Conservation (phyloP, 2,888 invertebrate genomes). For the Timandra comae region DNA sequence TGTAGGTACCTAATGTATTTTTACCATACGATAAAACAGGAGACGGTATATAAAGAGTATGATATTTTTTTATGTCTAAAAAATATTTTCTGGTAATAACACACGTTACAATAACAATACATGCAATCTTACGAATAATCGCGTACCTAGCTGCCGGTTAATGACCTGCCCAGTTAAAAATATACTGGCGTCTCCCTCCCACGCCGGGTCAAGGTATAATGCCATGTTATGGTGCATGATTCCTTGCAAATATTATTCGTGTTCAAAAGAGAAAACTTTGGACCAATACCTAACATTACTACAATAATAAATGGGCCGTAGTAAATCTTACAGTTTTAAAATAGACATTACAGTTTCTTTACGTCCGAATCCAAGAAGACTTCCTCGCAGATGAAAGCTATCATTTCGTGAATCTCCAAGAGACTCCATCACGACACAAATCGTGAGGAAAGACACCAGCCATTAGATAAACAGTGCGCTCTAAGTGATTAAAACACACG, state of each 20-base stretch:
- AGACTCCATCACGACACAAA: slow-evolving; percentile 51
- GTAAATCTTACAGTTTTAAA: too few species aligned
- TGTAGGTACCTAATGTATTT: too few species aligned
- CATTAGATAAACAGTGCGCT: slow-evolving; percentile 30
- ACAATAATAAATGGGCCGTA: too few species aligned
- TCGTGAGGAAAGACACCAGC: slow-evolving; percentile 40
- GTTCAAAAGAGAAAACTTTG: too few species aligned
- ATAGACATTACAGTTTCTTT: too few species aligned
- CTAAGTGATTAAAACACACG: slow-evolving; percentile 19
- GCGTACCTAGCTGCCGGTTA: slow-evolving; percentile 38
- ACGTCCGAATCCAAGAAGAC: slow-evolving; percentile 23
- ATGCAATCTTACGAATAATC: slow-evolving; percentile 35
- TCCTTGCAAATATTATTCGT: slow-evolving; percentile 3
- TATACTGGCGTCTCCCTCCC: slow-evolving; percentile 49
- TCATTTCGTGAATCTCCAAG: slow-evolving; percentile 63
- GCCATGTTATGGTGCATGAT: slow-evolving; percentile 31
- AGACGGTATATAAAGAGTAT: too few species aligned
- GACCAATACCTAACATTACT: too few species aligned
- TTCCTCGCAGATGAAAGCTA: slow-evolving; percentile 45
- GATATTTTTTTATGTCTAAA: too few species aligned
- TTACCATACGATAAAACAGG: too few species aligned
- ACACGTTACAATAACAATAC: slow-evolving; percentile 22
- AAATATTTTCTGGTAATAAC: slow-evolving; percentile 9
- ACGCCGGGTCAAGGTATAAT: slow-evolving; percentile 55
- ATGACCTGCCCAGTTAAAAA: slow-evolving; percentile 56